Evolutionary conservation across 2,797 vertebrate genomes (phyloP).

Genomic region (Poeciliopsis presidionis): DNA sequence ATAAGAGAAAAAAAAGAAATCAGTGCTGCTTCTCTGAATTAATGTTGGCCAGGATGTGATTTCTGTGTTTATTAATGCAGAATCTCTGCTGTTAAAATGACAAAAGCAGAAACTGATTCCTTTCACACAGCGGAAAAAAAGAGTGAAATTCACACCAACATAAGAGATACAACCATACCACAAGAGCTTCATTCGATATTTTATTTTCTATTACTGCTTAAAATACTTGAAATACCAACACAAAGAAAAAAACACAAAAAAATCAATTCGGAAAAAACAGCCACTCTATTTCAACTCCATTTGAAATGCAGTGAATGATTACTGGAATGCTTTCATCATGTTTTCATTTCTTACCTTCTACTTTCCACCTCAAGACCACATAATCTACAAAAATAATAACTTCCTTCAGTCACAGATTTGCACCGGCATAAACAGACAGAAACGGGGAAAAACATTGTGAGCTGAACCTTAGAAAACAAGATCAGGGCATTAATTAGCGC

Average conservation of each 20-base stretch:
- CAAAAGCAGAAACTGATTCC: conserved; percentile 35
- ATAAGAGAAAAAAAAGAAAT: not conserved
- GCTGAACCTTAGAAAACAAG: conserved; percentile 27
- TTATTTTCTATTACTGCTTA: not conserved
- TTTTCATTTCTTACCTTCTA: not conserved
- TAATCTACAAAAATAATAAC: conserved; percentile 35
- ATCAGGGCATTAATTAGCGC: conserved; percentile 51
- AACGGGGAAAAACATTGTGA: conserved; percentile 15
- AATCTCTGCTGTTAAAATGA: conserved; percentile 47
- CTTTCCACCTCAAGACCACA: not conserved
- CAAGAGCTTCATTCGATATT: not conserved
- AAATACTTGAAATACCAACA: not conserved
- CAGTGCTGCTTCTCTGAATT: not conserved
- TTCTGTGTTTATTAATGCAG: conserved; percentile 48
- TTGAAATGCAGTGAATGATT: not conserved
- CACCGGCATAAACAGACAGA: conserved; percentile 22
- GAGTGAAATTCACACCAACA: not conserved
- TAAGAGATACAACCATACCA: not conserved
- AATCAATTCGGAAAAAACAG: not conserved
- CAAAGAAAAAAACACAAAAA: too few species aligned
- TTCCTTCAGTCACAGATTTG: conserved; percentile 44
- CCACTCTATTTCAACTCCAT: not conserved
- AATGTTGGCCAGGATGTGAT: conserved; percentile 27
- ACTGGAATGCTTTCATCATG: not conserved
- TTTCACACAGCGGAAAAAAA: not conserved